Percentiles rank a stretch among this genome's conserved stretches.
Evolutionary conservation across 1,140 invertebrate genomes (phyloP).

Genomic region (Pseudachorutes palmiensis): DNA sequence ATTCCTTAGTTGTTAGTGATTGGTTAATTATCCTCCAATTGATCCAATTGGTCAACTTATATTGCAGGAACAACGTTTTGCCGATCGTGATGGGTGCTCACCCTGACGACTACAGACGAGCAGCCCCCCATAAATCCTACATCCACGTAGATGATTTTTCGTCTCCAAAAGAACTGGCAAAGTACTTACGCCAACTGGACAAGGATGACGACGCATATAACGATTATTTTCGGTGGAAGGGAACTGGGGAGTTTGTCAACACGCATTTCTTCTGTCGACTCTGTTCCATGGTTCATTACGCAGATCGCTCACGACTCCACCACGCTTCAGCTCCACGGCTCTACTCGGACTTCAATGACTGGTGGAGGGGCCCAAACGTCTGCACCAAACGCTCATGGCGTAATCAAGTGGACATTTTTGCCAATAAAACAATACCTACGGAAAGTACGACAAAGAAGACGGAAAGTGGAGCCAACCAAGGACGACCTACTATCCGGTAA

Average conservation of each 20-base stretch:
- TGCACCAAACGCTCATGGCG: constrained; percentile 36
- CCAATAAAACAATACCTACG: no score
- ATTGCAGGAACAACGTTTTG: constrained; percentile 70
- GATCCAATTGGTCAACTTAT: no score
- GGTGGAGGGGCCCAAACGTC: constrained; percentile 63
- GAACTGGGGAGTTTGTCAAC: constrained; percentile 87
- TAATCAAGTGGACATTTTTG: constrained; percentile 34
- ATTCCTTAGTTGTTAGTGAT: not conserved
- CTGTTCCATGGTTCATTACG: constrained; percentile 79
- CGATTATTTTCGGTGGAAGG: constrained; percentile 83
- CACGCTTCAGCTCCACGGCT: constrained; percentile 47
- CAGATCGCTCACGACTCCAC: constrained; percentile 46
- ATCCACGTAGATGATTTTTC: constrained; percentile 93
- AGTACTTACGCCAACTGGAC: constrained; percentile 75
- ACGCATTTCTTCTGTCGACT: constrained; percentile 92
- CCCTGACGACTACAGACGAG: constrained; percentile 75
- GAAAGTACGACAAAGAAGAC: no score
- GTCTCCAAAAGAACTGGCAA: constrained; percentile 70
- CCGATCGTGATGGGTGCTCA: constrained; percentile 94
- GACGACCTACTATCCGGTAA: no score
- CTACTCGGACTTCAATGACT: constrained; percentile 73
- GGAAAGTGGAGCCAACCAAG: no score
- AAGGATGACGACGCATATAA: constrained; percentile 80
- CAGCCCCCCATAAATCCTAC: constrained; percentile 76
- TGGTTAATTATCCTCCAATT: not conserved